Evolutionary conservation across 2,113 vertebrate species (phyloP).

Genomic region (Nannospalax galili): DNA sequence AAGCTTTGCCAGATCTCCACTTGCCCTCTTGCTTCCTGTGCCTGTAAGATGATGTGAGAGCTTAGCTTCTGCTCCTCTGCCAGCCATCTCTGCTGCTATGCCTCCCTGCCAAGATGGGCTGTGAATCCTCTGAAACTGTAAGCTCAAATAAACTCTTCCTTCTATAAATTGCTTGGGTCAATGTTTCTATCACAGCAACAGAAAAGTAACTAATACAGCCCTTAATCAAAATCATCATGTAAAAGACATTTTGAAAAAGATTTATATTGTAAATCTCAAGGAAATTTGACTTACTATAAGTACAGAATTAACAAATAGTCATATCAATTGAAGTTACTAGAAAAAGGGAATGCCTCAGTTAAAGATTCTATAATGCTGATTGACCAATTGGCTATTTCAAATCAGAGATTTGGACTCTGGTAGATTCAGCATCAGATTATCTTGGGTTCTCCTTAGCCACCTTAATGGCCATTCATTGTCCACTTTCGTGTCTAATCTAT

Average conservation of each 20-base stretch:
- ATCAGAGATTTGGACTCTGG: neutral
- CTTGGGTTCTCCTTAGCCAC: neutral
- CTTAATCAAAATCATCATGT: too few species aligned
- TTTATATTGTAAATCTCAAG: neutral
- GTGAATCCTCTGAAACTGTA: too few species aligned
- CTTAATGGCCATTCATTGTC: neutral
- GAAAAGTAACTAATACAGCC: too few species aligned
- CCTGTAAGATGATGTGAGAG: too few species aligned
- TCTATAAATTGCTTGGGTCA: too few species aligned
- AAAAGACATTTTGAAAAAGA: neutral
- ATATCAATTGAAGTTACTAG: neutral
- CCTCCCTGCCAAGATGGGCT: too few species aligned
- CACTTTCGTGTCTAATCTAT: neutral
- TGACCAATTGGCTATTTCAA: neutral
- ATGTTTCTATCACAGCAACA: too few species aligned
- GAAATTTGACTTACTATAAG: neutral
- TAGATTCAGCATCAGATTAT: neutral
- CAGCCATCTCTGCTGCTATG: too few species aligned
- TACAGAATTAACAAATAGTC: constrained; percentile 8
- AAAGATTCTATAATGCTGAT: neutral
- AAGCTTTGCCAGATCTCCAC: too few species aligned
- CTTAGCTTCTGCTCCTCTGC: too few species aligned
- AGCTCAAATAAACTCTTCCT: too few species aligned
- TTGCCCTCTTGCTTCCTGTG: too few species aligned
- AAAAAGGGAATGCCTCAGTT: neutral